Evolutionary conservation across 2,113 vertebrate genomes (phyloP), one percentile per base, ranked within the genome.

Genomic region (Cacatua alba): DNA sequence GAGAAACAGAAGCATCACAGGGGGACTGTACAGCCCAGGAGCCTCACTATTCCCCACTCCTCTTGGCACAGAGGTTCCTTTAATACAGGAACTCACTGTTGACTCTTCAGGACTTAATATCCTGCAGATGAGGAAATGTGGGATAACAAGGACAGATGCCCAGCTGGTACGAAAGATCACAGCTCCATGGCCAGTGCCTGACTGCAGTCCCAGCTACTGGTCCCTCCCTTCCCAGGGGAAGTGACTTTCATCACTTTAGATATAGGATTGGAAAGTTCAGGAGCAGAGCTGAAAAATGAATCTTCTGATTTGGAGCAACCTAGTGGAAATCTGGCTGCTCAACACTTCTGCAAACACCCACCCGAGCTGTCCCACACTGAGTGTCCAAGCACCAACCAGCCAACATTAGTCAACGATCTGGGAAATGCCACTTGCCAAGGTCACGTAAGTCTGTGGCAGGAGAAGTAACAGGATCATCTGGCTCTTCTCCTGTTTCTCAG

Each of bases 381-480:
- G 39, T 25, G 88, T 52, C 92, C 94, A 60, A 57, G 92, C 86
- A 75, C 17, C 0, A 1, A 86, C 16, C 8, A 33, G 92, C 72
- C 96, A 94, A 3, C 6, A 17, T 82, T 41, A 85, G 88, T 79
- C 84, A 80, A 46, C 0, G 13, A 86, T 49, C 69, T 72, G 95
- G 76, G 95, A 95, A 94, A 59, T 2, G 5, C 3, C 0, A 28
- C 70, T 80, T 88, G 92, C 96, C 95, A 93, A 93, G 92, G 95
- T 83, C 93, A 94, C 35, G 2, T 79, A 81, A 93, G 88, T 48
- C 88, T 94, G 96, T 72, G 94, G 95, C 95, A 94, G 94, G 46
- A 88, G 55, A 75, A 92, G 93, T 79, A 94, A 96, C 81, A 91
- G 82, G 69, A 96, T 88, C 97, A 85, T 78, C 83, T 91, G 87